Base-by-base conservation (phyloP, 2,797 vertebrate genomes). In the Acanthurus tractus region DNA sequence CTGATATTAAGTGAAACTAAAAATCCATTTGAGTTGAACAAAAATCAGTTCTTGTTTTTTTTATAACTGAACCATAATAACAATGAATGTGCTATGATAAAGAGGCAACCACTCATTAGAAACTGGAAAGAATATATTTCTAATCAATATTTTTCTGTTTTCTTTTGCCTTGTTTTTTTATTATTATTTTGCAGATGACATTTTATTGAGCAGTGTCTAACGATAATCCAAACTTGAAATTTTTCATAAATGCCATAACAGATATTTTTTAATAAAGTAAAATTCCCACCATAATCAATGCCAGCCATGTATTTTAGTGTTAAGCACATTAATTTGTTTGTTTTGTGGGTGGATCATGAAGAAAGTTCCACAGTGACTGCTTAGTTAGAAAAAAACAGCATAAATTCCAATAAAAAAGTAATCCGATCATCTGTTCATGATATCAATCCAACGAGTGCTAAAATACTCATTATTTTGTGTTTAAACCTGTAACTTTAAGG, bases 1-100 rank as follows among this genome's bases (percentile, higher is more conserved):
- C 17, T 62, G 25, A 79, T 76, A 64, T 15, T n/a, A 36, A 63
- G 42, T 17, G 46, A 34, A 22, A 83, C 48, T 71, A 74, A 69
- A 2, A 52, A 25, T 29, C 17, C 20, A 42, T 61, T 38, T 57
- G 25, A 67, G 20, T 50, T 17, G 18, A 12, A 57, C 62, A 2
- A 73, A 81, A 59, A 14, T 29, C 17, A 75, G 38, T 82, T 0
- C 5, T 73, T 11, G 53, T 48, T 23, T 45, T 23, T 45, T 29
- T 52, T 62, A 2, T 45, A 49, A 34, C n/a, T 66, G 23, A 63
- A 63, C 34, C 22, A 11, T 44, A 20, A 57, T 25, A 63, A 7
- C 52, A 20, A 66, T 20, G 10, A 54, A 64, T 42, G 6, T 29
- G 15, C 55, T 14, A 0, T 22, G 29, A 23, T 46, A 29, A 56